Evolutionary conservation across 2,113 vertebrate species (phyloP).

Genomic region (Odocoileus virginianus): DNA sequence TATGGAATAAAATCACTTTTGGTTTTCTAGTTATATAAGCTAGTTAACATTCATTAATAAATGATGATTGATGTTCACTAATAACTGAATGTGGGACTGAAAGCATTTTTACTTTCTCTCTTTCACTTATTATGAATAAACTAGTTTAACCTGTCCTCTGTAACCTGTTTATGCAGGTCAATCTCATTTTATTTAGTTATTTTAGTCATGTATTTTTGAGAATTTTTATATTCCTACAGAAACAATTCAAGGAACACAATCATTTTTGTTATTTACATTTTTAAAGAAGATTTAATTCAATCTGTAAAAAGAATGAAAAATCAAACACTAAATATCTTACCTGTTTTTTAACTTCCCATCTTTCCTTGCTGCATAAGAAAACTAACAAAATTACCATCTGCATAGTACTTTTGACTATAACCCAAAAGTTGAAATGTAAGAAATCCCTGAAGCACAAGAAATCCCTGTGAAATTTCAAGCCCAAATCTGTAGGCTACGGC

Average conservation of each 20-base stretch:
- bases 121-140: slow-evolving; percentile 22
- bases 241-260: background rate
- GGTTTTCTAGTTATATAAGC: background rate
- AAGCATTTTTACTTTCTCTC: background rate
- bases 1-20: background rate
- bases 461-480: background rate
- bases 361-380: background rate
- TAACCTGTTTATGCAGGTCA: background rate
- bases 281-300: background rate
- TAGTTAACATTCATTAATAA: background rate
- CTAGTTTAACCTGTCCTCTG: background rate
- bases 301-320: background rate
- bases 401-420: background rate
- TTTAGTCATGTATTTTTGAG: background rate
- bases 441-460: background rate
- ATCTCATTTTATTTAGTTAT: slow-evolving; percentile 1
- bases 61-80: background rate
- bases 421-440: background rate
- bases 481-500: background rate
- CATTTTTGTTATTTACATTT: background rate
- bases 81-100: background rate
- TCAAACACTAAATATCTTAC: background rate
- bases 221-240: background rate
- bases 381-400: background rate
- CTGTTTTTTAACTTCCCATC: background rate